Evolutionary conservation across 2,113 vertebrate genomes (phyloP).

Genomic region (Anguilla japonica): DNA sequence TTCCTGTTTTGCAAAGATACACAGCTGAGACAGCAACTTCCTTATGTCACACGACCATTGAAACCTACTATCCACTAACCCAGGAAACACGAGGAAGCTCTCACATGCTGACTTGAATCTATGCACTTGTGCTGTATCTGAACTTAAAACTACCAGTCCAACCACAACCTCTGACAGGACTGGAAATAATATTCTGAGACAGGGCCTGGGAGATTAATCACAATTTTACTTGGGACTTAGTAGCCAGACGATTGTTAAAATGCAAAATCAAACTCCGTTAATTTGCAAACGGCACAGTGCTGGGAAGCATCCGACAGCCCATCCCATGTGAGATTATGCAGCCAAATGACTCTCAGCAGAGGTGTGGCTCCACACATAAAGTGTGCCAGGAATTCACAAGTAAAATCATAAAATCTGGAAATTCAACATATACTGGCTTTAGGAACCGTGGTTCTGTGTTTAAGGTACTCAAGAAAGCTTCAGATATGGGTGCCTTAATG

Average conservation of each 20-base stretch:
- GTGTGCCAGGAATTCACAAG: neutral
- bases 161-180: neutral
- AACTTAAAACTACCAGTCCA: neutral
- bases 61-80: neutral
- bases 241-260: neutral
- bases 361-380: neutral
- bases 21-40: conserved; percentile 29
- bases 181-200: neutral
- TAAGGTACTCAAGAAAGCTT: no score
- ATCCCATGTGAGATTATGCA: neutral
- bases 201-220: neutral
- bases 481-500: no score
- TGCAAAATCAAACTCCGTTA: neutral
- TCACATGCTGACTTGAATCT: neutral
- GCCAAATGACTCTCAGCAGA: neutral
- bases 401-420: neutral
- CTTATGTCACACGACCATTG: neutral
- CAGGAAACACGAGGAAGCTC: neutral
- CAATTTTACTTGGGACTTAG: neutral
- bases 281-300: neutral
- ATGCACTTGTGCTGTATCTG: neutral
- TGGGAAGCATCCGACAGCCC: neutral
- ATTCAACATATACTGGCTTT: neutral
- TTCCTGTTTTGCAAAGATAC: conserved; percentile 5
- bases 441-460: neutral